Percentiles rank a stretch among this genome's conserved stretches.
Evolutionary conservation across 2,113 vertebrate genomes (phyloP).

Genomic region (Sinosuthora webbiana): DNA sequence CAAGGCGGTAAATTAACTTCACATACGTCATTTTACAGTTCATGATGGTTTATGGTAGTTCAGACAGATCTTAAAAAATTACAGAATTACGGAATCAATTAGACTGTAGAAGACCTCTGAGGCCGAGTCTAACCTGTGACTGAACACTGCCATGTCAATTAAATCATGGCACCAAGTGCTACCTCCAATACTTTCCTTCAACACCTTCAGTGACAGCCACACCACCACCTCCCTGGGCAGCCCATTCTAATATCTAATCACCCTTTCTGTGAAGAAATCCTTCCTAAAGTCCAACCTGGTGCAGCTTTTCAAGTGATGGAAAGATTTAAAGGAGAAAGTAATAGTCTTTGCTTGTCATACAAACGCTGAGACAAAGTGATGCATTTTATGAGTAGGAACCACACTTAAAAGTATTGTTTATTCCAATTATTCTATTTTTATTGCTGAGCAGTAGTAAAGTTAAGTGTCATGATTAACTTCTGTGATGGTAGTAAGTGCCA

Average conservation of each 20-base stretch:
- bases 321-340: background rate
- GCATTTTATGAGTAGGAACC: background rate
- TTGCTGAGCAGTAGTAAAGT: background rate
- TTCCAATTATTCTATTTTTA: background rate
- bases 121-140: rapidly evolving
- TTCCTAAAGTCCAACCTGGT: background rate
- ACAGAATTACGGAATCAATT: background rate
- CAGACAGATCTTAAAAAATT: background rate
- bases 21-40: rapidly evolving
- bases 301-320: background rate
- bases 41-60: background rate
- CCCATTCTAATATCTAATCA: background rate
- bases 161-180: background rate
- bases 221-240: background rate
- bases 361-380: background rate
- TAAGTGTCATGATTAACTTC: background rate
- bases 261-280: background rate
- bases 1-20: background rate
- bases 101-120: background rate
- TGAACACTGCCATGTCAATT: background rate
- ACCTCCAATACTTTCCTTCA: background rate
- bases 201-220: rapidly evolving
- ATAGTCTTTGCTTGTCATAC: background rate
- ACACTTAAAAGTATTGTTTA: background rate
- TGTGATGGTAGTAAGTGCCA: background rate